Conservation (phyloP, 2,888 invertebrate genomes). For the Pimpla rufipes region DNA sequence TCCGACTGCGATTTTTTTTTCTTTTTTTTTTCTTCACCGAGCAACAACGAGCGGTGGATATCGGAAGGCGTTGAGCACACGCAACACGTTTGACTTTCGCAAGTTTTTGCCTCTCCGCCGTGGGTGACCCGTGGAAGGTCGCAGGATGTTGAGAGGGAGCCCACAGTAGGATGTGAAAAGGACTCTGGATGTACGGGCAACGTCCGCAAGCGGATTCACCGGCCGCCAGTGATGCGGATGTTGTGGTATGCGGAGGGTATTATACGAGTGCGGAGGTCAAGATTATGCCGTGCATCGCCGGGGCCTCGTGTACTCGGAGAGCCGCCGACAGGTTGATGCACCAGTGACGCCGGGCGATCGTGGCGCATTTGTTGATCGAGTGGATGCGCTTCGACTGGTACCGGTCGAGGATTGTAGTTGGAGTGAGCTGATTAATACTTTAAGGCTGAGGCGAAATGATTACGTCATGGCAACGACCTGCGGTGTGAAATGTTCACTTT, state of each 20-base stretch:
- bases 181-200: neutral
- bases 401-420: too few relatives aligned
- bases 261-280: slow-evolving; percentile 33
- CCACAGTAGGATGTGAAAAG: neutral
- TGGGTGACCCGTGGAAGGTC: slow-evolving; percentile 53
- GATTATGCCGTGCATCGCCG: slow-evolving; percentile 23
- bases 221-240: slow-evolving; percentile 20
- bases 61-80: neutral
- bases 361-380: too few relatives aligned
- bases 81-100: slow-evolving; percentile 19
- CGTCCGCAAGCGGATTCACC: neutral
- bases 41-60: neutral
- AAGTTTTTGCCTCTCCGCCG: slow-evolving; percentile 9
- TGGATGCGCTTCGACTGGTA: too few relatives aligned
- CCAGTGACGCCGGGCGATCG: too few relatives aligned
- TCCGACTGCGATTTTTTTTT: neutral
- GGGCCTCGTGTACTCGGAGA: neutral
- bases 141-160: slow-evolving; percentile 24
- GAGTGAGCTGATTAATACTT: too few relatives aligned
- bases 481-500: too few relatives aligned
- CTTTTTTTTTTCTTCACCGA: neutral
- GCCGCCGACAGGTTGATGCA: neutral
- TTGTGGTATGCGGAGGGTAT: slow-evolving; percentile 10
- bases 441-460: neutral
- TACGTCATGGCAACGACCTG: neutral